Evolutionary conservation across 2,797 vertebrate species (phyloP), one percentile per base, ranked within the genome.

Genomic region (Eleutherodactylus coqui): DNA sequence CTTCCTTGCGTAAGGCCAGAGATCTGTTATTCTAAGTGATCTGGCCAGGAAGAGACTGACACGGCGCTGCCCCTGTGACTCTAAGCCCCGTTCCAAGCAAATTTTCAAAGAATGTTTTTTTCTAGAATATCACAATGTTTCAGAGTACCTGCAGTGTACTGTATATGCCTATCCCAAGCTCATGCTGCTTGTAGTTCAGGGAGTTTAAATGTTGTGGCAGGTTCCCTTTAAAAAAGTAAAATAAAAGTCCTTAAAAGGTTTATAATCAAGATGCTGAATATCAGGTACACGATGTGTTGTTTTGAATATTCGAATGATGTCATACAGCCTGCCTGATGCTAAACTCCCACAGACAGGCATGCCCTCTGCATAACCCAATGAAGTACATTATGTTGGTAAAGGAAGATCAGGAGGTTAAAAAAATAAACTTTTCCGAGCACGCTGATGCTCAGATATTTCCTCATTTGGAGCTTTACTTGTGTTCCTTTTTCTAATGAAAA

Each of bases 341-440:
- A 77, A n/a, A 55, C 34, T 55, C 21, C 24, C 21, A 38, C 9
- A 53, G 69, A 78, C 75, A 78, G 17, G 24, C 24, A 2, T 58
- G 51, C 51, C 75, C 49, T 58, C 11, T 17, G 34, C 51, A 78
- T 77, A 77, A 77, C 75, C 21, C 75, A 36, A n/a, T 55, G 32
- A 77, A 55, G 75, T 36, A 77, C 51, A 34, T 6, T 55, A 77
- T 55, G 32, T 38, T 55, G 10, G 75, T 21, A 14, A 55, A 24
- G 51, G 21, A 13, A 36, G 49, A 36, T 55, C 32, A 77, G 47
- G 27, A 36, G 75, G 47, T 53, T 53, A 13, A 77, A 34, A 45
- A 77, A 77, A 51, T 53, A 77, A 41, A 70, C 8, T 77, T 38
- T 34, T 53, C 17, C 8, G 21, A 34, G 27, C 27, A 32, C 19